Evolutionary conservation across 2,888 invertebrate species (phyloP), one percentile per base, ranked within the genome.

Genomic region (Pycnomerus fuliginosus): DNA sequence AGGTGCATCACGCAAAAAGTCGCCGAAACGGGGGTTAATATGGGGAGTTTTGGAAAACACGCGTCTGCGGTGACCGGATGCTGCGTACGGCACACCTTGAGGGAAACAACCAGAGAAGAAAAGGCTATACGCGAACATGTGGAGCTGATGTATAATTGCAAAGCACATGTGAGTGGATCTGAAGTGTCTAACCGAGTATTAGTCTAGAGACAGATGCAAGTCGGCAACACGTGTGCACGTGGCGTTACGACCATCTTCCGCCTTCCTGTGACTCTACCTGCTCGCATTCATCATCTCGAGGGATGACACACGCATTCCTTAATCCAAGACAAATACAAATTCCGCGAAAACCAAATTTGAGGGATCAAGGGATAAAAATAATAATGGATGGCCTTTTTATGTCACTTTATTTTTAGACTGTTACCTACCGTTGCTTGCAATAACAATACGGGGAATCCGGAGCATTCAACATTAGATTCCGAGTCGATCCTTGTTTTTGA

Each of bases 191-290:
- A 53, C 52, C 44, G 52, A 29, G 46, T 50, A 49, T 41, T 44
- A 36, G 44, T 41, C 5, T 20, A 48, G 48, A 55, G 60, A 56
- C 58, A 59, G 58, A 59, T 60, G 60, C 55, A 52, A 52, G 51
- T 46, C 48, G 38, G 32, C 44, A 55, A 48, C 55, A 55, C 55
- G 56, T 56, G 54, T 54, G 56, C 60, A 57, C 60, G 61, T 58
- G 60, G 44, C 47, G 52, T 51, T 49, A 41, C 42, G 46, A 47
- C 44, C 52, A 48, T 55, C 60, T 54, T 61, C 58, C 57, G 53
- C 55, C 54, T 53, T 47, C 41, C 22, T 12, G 30, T 38, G 44
- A n/a, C n/a, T 47, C 44, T 53, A 53, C 53, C 53, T 53, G 53
- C 46, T 48, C 42, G 29, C 38, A 28, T 39, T 40, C 30, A 33